These are phyloP conservation scores for Drosophila prostipennis DNA, from an alignment of 2,888 invertebrate genomes.

Conservation along the genomic window DNA sequence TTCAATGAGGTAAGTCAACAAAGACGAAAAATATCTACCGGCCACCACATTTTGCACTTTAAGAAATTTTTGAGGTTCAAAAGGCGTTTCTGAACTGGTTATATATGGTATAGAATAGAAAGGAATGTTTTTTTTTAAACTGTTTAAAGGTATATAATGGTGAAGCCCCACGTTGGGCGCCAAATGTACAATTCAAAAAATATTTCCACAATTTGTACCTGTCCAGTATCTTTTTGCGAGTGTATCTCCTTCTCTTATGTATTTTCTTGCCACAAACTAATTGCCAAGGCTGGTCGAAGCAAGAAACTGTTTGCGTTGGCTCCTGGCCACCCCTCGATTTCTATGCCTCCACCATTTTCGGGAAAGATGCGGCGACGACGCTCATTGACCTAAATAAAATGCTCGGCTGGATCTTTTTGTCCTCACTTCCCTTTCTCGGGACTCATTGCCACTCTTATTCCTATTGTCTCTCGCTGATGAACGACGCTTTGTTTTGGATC, in stretches of 20 bases:
- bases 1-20: slow-evolving; percentile 90
- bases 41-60: neutral
- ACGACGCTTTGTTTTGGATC: slow-evolving; percentile 40
- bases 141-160: no score
- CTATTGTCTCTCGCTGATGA: slow-evolving; percentile 41
- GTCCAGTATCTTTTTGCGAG: neutral
- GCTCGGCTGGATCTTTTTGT: slow-evolving; percentile 49
- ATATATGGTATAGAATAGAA: no score
- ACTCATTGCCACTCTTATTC: slow-evolving; percentile 1
- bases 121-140: neutral
- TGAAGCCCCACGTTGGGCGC: no score
- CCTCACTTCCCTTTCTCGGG: neutral
- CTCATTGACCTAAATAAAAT: slow-evolving; percentile 78
- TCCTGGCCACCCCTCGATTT: slow-evolving; percentile 10
- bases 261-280: slow-evolving; percentile 36
- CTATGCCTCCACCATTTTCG: neutral
- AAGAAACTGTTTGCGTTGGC: slow-evolving; percentile 41
- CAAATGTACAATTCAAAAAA: no score
- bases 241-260: neutral
- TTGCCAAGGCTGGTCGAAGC: slow-evolving; percentile 36
- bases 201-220: no score
- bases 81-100: no score
- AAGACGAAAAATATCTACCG: neutral
- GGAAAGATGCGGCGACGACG: slow-evolving; percentile 27
- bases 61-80: neutral